phyloP scores from a whole-genome alignment of 2,888 invertebrate species.

The Torymus aiolomorphi region DNA sequence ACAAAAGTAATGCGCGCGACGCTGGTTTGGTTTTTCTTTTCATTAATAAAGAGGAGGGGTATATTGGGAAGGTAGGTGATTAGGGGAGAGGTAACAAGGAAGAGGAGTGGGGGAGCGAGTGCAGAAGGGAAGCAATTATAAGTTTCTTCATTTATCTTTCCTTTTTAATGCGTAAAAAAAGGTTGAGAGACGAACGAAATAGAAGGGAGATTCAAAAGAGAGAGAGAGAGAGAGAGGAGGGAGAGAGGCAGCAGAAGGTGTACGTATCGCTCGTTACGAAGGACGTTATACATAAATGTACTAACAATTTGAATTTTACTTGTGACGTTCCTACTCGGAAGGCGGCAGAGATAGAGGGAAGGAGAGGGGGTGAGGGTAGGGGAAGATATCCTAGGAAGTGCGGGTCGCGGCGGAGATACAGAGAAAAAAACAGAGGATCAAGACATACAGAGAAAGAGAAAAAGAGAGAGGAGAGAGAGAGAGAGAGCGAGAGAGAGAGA shows the following conservation, averaged over 20 bases:
- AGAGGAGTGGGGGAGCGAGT: neutral
- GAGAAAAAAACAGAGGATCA: conserved; percentile 15
- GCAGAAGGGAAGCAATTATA: conserved; percentile 40
- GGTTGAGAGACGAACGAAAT: conserved; percentile 56
- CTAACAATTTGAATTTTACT: conserved; percentile 32
- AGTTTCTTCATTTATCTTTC: conserved; percentile 28
- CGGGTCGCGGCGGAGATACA: neutral
- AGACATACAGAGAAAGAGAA: conserved; percentile 19
- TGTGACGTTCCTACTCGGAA: conserved; percentile 11
- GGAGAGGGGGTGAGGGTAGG: neutral
- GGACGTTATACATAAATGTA: conserved; percentile 33
- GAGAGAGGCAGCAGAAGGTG: neutral
- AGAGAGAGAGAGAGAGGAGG: conserved; percentile 7
- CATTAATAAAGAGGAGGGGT: conserved; percentile 27
- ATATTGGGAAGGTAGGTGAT: conserved; percentile 18
- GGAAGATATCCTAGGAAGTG: conserved; percentile 11
- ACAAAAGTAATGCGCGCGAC: conserved; percentile 54
- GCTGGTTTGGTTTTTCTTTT: conserved; percentile 15
- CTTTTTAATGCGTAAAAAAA: conserved; percentile 47
- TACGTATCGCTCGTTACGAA: conserved; percentile 28
- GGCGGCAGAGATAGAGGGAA: neutral
- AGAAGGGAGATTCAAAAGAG: conserved; percentile 45
- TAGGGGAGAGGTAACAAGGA: neutral
- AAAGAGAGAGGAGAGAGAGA: conserved; percentile 2
- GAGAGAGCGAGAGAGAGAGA: neutral